Conservation (phyloP, 2,797 vertebrate species). For the Hozukius guyotensis region DNA sequence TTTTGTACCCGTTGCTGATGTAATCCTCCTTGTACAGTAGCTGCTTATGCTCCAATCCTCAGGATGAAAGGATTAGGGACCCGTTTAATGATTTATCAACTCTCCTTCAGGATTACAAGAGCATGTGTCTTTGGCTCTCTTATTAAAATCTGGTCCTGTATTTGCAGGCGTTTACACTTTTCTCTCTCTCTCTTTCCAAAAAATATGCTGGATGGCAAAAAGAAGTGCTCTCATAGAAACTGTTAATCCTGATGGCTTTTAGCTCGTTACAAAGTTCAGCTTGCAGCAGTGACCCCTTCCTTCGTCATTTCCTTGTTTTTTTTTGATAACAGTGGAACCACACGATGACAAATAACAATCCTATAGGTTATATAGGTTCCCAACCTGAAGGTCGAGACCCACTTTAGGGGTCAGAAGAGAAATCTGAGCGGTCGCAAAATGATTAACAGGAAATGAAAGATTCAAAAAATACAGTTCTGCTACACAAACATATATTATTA, state of each 20-base stretch:
- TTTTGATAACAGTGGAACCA: background rate
- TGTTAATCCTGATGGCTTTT: background rate
- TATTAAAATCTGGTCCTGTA: constrained; percentile 43
- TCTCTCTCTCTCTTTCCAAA: background rate
- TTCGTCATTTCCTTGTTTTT: background rate
- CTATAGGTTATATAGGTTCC: background rate
- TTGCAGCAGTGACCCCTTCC: background rate
- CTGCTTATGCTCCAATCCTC: constrained; percentile 28
- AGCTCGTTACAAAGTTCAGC: background rate
- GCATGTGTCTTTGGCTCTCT: constrained; percentile 31
- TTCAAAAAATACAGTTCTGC: background rate
- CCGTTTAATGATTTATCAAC: constrained; percentile 62
- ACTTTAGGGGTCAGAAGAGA: background rate
- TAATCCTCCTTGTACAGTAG: constrained; percentile 43
- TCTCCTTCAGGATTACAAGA: constrained; percentile 52
- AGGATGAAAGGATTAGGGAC: constrained; percentile 59
- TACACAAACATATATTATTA: background rate
- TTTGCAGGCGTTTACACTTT: background rate
- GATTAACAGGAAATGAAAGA: background rate
- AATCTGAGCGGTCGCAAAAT: background rate
- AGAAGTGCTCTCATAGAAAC: background rate
- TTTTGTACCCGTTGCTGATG: constrained; percentile 40
- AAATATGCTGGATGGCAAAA: constrained; percentile 17
- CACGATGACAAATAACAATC: background rate
- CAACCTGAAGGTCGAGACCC: background rate